A percentile compares a stretch with the other conserved stretches of the same genome.
Evolutionary conservation across 2,888 invertebrate genomes (phyloP).

Genomic region (Protonemura montana): DNA sequence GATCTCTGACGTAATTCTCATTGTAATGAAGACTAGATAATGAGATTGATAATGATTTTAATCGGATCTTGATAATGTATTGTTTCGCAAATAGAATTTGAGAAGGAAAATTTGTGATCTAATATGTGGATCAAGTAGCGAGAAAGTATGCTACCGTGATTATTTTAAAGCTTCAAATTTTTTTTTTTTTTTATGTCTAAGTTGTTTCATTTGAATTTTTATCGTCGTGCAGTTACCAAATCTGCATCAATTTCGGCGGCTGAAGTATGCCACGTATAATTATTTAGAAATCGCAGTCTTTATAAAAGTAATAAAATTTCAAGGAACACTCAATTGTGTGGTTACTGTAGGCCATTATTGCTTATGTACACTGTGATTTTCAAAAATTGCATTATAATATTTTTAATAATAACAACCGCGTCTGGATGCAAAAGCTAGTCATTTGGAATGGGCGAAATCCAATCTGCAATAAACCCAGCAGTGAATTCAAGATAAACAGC

Average conservation of each 20-base stretch:
- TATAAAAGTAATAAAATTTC: neutral
- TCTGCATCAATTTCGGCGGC: neutral
- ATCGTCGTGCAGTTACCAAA: neutral
- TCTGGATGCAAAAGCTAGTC: neutral
- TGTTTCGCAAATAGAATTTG: conserved; percentile 12
- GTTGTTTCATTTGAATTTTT: neutral
- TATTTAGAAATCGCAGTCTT: neutral
- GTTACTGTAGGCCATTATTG: neutral
- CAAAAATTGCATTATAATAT: neutral
- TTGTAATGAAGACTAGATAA: neutral
- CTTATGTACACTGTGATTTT: neutral
- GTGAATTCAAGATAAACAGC: neutral
- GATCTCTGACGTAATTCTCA: neutral
- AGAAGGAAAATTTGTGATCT: neutral
- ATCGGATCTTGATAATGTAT: conserved; percentile 12
- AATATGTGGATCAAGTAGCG: neutral
- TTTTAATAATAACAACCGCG: neutral
- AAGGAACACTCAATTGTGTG: neutral
- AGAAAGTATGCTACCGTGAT: neutral
- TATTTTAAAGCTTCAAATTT: neutral
- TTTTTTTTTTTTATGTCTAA: neutral
- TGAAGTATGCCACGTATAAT: neutral
- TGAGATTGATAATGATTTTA: conserved; percentile 12
- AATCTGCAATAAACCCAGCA: neutral
- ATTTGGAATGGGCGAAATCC: neutral